These are phyloP conservation scores for Diogma glabrata DNA, from an alignment of 2,888 invertebrate genomes.

Conservation along the genomic window DNA sequence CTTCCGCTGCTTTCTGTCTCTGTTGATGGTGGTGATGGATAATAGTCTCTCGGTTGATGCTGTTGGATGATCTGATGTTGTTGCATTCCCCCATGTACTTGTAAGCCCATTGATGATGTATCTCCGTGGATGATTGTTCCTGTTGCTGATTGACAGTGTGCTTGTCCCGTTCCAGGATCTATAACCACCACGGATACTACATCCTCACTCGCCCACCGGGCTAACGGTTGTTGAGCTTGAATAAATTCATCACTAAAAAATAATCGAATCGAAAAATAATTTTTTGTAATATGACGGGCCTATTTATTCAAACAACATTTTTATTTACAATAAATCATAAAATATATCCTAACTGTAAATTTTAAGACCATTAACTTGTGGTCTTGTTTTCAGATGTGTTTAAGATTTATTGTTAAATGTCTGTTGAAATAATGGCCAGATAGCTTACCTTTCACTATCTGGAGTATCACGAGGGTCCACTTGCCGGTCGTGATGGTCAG, in stretches of 20 bases:
- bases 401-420: background rate
- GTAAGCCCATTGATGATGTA: constrained; percentile 31
- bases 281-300: constrained; percentile 5
- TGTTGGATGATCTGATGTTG: no score
- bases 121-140: constrained; percentile 41
- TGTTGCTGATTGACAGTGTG: constrained; percentile 43
- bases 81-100: constrained; percentile 30
- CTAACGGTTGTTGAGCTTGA: constrained; percentile 94
- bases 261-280: constrained; percentile 37
- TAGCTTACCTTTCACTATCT: constrained; percentile 74
- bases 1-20: constrained; percentile 44
- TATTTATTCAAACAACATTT: constrained; percentile 7
- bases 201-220: constrained; percentile 90
- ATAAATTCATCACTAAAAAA: constrained; percentile 95
- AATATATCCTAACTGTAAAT: no score
- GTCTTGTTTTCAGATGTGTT: background rate
- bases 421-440: constrained; percentile 8
- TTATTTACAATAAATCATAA: no score
- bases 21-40: constrained; percentile 39
- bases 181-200: constrained; percentile 48
- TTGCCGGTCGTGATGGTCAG: constrained; percentile 59
- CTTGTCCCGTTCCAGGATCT: constrained; percentile 36
- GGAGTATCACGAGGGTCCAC: constrained; percentile 65
- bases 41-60: constrained; percentile 34
- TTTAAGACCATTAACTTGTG: no score